A percentile compares a stretch with the other conserved stretches of the same genome.
Evolutionary conservation across 2,113 vertebrate species (phyloP).

Genomic region (Daubentonia madagascariensis): DNA sequence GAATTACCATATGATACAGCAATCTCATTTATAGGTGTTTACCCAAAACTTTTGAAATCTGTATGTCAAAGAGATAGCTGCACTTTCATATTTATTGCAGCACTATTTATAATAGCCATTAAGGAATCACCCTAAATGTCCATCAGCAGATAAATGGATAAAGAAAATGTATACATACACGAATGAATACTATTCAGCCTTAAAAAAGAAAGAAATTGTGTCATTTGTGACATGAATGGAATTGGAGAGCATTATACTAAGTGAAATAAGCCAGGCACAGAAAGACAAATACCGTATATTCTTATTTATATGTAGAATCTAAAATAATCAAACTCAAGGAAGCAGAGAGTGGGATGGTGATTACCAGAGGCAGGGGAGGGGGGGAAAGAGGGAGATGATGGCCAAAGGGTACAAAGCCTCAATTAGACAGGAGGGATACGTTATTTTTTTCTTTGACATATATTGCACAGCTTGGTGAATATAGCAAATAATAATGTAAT

Average conservation of each 20-base stretch:
- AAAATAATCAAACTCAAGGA: background rate
- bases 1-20: background rate
- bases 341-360: background rate
- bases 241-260: background rate
- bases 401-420: background rate
- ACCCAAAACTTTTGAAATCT: background rate
- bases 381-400: background rate
- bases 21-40: background rate
- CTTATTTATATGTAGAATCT: background rate
- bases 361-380: background rate
- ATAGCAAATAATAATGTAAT: background rate
- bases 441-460: background rate
- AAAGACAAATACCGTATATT: background rate
- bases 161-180: background rate
- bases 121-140: background rate
- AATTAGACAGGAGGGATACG: too few species aligned
- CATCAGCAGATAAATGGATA: background rate
- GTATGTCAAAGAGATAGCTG: background rate
- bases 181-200: background rate
- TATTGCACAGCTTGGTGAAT: background rate
- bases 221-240: background rate
- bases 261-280: background rate
- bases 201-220: background rate
- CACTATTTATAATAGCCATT: background rate
- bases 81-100: background rate